These are phyloP conservation scores for Hippocampus mohnikei DNA, from an alignment of 2,113 vertebrate genomes.

Conservation along the genomic window DNA sequence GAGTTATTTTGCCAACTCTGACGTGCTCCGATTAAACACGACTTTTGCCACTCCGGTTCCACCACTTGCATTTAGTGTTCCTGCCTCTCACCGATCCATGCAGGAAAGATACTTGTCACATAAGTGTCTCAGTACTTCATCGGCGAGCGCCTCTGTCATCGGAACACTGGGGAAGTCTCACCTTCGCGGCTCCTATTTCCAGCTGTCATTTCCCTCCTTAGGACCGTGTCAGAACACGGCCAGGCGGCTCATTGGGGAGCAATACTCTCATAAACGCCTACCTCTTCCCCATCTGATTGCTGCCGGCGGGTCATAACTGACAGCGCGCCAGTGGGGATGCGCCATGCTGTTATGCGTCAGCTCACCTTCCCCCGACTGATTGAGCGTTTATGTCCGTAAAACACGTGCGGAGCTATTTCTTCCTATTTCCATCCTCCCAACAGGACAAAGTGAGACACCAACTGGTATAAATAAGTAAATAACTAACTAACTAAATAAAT, in stretches of 20 bases:
- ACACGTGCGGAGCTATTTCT: slow-evolving; percentile 18
- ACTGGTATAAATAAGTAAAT: too few species aligned
- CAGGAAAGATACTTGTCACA: slow-evolving; percentile 37
- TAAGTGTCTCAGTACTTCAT: slow-evolving; percentile 27
- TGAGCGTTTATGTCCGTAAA: slow-evolving; percentile 34
- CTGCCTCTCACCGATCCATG: slow-evolving; percentile 20
- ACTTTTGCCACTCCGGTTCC: slow-evolving; percentile 50
- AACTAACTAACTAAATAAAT: too few species aligned
- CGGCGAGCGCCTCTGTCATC: slow-evolving; percentile 2
- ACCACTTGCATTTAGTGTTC: slow-evolving; percentile 7
- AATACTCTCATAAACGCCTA: slow-evolving; percentile 18
- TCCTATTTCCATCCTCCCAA: slow-evolving; percentile 15
- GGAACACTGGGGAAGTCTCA: slow-evolving; percentile 14
- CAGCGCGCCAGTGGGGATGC: slow-evolving; percentile 1
- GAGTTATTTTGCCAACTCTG: neutral
- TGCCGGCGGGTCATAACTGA: slow-evolving; percentile 9
- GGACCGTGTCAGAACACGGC: slow-evolving; percentile 29
- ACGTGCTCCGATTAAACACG: slow-evolving; percentile 18
- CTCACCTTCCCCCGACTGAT: slow-evolving; percentile 4
- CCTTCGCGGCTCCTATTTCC: slow-evolving; percentile 4
- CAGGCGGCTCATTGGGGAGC: slow-evolving; percentile 42
- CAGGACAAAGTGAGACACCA: neutral
- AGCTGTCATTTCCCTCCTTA: slow-evolving; percentile 25
- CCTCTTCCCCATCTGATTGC: slow-evolving; percentile 17
- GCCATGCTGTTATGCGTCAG: slow-evolving; percentile 11